phyloP scores from a whole-genome alignment of 2,888 invertebrate species.

The Drosophila conformis region DNA sequence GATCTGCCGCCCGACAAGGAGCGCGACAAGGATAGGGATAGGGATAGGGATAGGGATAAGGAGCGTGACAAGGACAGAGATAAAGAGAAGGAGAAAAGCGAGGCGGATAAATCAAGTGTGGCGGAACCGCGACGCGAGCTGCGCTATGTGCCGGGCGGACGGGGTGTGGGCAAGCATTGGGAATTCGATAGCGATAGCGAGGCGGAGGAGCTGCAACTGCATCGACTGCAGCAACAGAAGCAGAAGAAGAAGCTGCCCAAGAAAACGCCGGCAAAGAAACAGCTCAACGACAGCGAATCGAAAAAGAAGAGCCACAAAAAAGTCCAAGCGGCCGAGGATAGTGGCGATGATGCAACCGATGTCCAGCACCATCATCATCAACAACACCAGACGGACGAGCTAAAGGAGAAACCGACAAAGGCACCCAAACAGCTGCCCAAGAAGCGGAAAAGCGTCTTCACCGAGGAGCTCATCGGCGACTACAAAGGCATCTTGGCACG shows the following conservation, averaged over 20 bases:
- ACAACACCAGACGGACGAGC: conserved; percentile 57
- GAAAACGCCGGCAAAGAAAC: conserved; percentile 48
- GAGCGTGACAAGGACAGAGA: conserved; percentile 18
- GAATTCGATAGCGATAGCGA: conserved; percentile 88
- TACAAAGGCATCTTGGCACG: conserved; percentile 94
- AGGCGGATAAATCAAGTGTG: conserved; percentile 14
- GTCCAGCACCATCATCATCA: neutral
- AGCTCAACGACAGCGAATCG: neutral
- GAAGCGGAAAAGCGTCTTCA: conserved; percentile 85
- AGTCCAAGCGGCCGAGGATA: conserved; percentile 24
- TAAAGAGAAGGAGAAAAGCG: conserved; percentile 26
- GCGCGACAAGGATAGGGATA: conserved; percentile 31
- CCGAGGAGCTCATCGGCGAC: conserved; percentile 87
- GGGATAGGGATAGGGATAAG: neutral
- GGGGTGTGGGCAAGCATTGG: conserved; percentile 93
- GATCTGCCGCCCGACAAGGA: conserved; percentile 34
- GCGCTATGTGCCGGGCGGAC: conserved; percentile 91
- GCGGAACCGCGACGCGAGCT: conserved; percentile 86
- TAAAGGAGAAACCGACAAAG: conserved; percentile 67
- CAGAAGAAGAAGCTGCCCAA: conserved; percentile 72
- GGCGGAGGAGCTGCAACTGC: conserved; percentile 79
- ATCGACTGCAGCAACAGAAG: conserved; percentile 70
- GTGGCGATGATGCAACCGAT: conserved; percentile 42
- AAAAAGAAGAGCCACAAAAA: conserved; percentile 29
- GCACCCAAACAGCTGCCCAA: conserved; percentile 81